These are phyloP conservation scores for Osmerus mordax DNA, from an alignment of 2,113 vertebrate genomes.

Conservation along the genomic window DNA sequence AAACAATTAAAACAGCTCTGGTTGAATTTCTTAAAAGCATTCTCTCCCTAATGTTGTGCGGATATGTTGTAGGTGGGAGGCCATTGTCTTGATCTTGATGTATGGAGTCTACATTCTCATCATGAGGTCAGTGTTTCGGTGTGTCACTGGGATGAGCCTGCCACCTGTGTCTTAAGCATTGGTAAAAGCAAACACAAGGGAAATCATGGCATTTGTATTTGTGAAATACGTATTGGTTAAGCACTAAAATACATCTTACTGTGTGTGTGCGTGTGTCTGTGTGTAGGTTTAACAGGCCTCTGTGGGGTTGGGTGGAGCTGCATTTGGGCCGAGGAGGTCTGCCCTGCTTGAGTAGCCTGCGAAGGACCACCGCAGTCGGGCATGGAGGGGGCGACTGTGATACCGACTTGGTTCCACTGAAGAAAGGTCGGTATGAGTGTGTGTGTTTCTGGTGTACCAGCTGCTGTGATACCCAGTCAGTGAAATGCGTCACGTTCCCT, in stretches of 20 bases:
- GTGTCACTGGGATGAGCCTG: neutral
- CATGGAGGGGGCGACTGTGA: slow-evolving; percentile 57
- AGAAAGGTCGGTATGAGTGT: slow-evolving; percentile 61
- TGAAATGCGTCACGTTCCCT: neutral
- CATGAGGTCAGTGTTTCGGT: slow-evolving; percentile 67
- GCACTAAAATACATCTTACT: neutral
- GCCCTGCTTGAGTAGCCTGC: slow-evolving; percentile 60
- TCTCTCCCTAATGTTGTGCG: neutral
- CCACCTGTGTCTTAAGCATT: neutral
- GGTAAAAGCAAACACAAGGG: neutral
- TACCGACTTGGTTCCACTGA: slow-evolving; percentile 71
- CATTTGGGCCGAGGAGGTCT: slow-evolving; percentile 55
- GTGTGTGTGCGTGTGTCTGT: slow-evolving; percentile 19
- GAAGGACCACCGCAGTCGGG: slow-evolving; percentile 58
- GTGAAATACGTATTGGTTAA: neutral
- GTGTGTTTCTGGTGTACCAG: neutral
- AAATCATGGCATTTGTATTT: neutral
- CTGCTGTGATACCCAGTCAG: neutral
- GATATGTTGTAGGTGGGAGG: slow-evolving; percentile 71
- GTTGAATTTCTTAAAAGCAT: neutral
- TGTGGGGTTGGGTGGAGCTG: slow-evolving; percentile 66
- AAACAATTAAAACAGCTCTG: neutral
- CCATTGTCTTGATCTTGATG: slow-evolving; percentile 72
- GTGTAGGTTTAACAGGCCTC: slow-evolving; percentile 71
- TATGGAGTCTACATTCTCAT: slow-evolving; percentile 76